Evolutionary conservation across 1,140 invertebrate species (phyloP), one percentile per base, ranked within the genome.

Genomic region (Archivesica marissinica): DNA sequence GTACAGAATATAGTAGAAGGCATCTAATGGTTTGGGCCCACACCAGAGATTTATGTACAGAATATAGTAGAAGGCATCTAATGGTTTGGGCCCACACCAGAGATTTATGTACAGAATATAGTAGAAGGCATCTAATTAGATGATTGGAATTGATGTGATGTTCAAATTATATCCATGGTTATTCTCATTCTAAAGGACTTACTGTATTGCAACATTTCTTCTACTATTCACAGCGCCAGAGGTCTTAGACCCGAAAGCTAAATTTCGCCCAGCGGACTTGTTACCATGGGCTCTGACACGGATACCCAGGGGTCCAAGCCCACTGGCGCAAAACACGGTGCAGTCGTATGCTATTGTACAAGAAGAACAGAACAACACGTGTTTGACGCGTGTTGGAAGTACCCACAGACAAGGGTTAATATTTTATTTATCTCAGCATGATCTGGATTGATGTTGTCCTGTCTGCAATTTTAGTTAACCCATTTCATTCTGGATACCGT

Each of bases 241-340:
- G 89, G 93, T 95, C 90, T 75, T 95, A 86, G 94, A 95, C 85
- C 94, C 94, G 2, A 94, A 94, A 86, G 91, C 90, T 28, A 90
- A 92, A 79, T 78, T 88, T 56, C 56, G 74, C 0, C 87, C 90
- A 25, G 80, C 85, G 47, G 91, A 92, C n/a, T 64, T 81, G 3
- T 88, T 89, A 77, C 90, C 90, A 85, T 93, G 90, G 91, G 89
- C 89, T n/a, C 79, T 89, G 20, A 88, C 78, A 25, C 89, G 89
- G 44, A 81, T 84, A 54, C 85, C 91, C 39, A 72, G 91, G 64
- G 83, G 89, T 28, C 89, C 93, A 88, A 90, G 92, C 92, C 87
- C 92, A 84, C 77, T 94, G 88, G 61, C 92, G 88, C 79, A 94
- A 89, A 90, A 89, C 4, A 89, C 91, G 0, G 87, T 93, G 47